Evolutionary conservation across 2,888 invertebrate genomes (phyloP).

Genomic region (Steinernema scapterisci): DNA sequence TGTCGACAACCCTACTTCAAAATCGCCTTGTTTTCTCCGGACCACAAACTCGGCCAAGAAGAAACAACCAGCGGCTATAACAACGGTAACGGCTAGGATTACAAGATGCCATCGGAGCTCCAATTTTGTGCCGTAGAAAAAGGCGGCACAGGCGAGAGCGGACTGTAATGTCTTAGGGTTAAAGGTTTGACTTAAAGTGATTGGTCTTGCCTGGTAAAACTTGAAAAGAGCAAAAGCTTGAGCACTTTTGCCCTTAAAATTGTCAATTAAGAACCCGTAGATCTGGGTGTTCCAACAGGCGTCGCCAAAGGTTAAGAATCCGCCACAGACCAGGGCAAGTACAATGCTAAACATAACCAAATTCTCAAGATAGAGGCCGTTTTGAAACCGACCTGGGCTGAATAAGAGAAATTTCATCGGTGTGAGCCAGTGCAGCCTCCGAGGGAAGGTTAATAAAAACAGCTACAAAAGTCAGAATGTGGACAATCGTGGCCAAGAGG

Average conservation of each 20-base stretch:
- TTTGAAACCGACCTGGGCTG: no score
- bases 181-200: no score
- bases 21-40: no score
- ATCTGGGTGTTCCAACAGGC: slow-evolving; percentile 91
- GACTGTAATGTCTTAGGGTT: slow-evolving; percentile 68
- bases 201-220: slow-evolving; percentile 78
- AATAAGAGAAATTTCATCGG: slow-evolving; percentile 72
- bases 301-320: slow-evolving; percentile 90
- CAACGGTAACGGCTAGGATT: slow-evolving; percentile 63
- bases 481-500: slow-evolving; percentile 82
- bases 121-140: slow-evolving; percentile 69
- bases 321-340: slow-evolving; percentile 84
- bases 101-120: slow-evolving; percentile 69
- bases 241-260: slow-evolving; percentile 81
- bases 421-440: slow-evolving; percentile 76
- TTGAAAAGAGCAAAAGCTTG: slow-evolving; percentile 96
- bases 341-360: slow-evolving; percentile 69
- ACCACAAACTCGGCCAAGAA: slow-evolving; percentile 34
- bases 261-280: slow-evolving; percentile 85
- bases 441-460: slow-evolving; percentile 54
- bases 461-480: slow-evolving; percentile 75
- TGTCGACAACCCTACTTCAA: no score
- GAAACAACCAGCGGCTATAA: slow-evolving; percentile 71
- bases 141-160: slow-evolving; percentile 67
- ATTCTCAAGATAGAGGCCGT: not conserved